phyloP scores from a whole-genome alignment of 2,888 invertebrate genomes.

The Bombyx huttoni region DNA sequence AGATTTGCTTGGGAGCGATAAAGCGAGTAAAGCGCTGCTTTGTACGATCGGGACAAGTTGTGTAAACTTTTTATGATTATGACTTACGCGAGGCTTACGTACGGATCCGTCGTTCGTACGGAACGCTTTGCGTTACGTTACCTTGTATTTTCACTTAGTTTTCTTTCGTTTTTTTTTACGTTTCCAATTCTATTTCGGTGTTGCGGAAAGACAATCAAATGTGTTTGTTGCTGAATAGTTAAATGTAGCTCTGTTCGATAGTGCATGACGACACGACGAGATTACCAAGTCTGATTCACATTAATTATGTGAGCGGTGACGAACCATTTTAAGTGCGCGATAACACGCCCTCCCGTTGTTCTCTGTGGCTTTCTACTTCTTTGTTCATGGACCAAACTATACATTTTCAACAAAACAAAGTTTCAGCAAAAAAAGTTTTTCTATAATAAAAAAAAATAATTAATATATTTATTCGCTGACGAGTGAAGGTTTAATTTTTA shows the following conservation, averaged over 20 bases:
- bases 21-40: constrained; percentile 26
- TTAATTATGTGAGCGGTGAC: constrained; percentile 66
- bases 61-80: constrained; percentile 51
- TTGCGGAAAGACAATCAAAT: constrained; percentile 7
- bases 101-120: constrained; percentile 37
- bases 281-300: constrained; percentile 50
- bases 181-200: constrained; percentile 10
- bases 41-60: constrained; percentile 29
- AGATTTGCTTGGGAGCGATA: neutral
- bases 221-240: constrained; percentile 14
- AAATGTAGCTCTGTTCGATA: constrained; percentile 17
- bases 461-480: constrained; percentile 29
- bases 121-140: constrained; percentile 34
- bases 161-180: constrained; percentile 15
- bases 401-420: neutral
- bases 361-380: constrained; percentile 18
- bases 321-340: constrained; percentile 60
- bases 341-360: constrained; percentile 46
- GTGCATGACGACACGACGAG: constrained; percentile 37
- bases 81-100: constrained; percentile 35
- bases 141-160: constrained; percentile 23
- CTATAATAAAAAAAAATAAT: constrained; percentile 42
- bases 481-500: neutral
- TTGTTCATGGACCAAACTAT: constrained; percentile 10
- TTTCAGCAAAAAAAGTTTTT: constrained; percentile 13